Conservation (phyloP, 2,113 vertebrate species). For the Phycodurus eques region DNA sequence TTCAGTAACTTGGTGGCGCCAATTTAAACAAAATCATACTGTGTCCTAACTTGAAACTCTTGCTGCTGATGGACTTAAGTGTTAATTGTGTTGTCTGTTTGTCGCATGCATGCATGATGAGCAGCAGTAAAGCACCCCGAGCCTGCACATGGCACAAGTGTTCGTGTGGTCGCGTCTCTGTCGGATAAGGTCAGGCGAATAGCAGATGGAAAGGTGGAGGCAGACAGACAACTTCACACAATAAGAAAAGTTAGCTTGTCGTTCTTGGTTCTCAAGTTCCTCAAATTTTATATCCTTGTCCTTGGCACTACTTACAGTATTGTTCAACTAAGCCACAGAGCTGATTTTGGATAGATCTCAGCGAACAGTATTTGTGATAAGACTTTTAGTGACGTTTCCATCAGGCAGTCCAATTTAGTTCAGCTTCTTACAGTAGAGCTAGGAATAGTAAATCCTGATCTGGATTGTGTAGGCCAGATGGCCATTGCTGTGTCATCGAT, state of each 20-base stretch:
- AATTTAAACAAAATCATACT: neutral
- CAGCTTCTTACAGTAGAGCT: neutral
- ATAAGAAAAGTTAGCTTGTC: conserved; percentile 38
- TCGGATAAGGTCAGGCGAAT: conserved; percentile 37
- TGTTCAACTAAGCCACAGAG: conserved; percentile 10
- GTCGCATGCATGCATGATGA: conserved; percentile 2
- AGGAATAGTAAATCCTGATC: neutral
- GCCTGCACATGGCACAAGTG: conserved; percentile 15
- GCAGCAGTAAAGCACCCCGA: conserved; percentile 15
- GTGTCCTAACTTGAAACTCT: neutral
- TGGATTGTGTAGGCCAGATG: no score
- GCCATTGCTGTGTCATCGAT: no score
- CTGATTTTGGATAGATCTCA: neutral
- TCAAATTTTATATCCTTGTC: conserved; percentile 16
- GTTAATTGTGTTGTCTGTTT: conserved; percentile 10
- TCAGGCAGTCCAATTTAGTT: neutral
- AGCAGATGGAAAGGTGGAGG: conserved; percentile 49
- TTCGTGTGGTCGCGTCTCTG: conserved; percentile 37
- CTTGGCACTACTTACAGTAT: conserved; percentile 12
- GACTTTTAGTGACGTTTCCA: no score
- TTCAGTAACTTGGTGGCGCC: neutral
- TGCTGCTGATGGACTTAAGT: conserved; percentile 1
- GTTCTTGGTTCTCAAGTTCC: conserved; percentile 25
- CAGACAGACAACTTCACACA: conserved; percentile 31
- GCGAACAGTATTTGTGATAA: no score